phyloP scores from a whole-genome alignment of 2,113 vertebrate genomes.

The Lates calcarifer region DNA sequence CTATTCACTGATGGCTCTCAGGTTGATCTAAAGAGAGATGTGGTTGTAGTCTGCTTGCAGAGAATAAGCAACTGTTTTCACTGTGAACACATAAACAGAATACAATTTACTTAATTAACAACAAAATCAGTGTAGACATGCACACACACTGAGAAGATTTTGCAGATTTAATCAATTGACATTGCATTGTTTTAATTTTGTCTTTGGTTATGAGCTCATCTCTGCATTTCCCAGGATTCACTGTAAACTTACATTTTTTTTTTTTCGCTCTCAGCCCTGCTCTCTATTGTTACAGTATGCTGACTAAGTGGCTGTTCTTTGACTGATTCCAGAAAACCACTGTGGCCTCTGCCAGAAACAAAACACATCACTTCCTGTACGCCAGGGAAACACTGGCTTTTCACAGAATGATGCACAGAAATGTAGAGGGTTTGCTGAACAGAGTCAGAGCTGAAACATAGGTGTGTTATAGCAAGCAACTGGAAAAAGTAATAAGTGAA shows the following conservation, averaged over 20 bases:
- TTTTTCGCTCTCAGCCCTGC: background rate
- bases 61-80: background rate
- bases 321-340: constrained; percentile 15
- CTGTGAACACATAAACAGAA: background rate
- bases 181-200: constrained; percentile 21
- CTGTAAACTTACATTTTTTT: background rate
- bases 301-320: background rate
- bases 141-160: constrained; percentile 8
- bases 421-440: background rate
- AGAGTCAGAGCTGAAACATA: background rate
- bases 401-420: background rate
- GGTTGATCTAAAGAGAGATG: constrained; percentile 16
- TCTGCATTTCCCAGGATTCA: background rate
- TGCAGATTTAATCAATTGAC: constrained; percentile 13
- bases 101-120: background rate
- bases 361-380: constrained; percentile 3
- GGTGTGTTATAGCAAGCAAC: background rate
- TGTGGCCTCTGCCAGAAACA: background rate
- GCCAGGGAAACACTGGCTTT: background rate
- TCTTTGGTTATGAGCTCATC: constrained; percentile 6
- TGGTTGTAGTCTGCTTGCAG: background rate
- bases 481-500: background rate
- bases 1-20: constrained; percentile 22
- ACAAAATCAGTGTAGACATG: background rate
- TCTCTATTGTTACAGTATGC: background rate